These are phyloP conservation scores for Agraylea sexmaculata DNA, from an alignment of 1,140 invertebrate genomes.

Conservation along the genomic window DNA sequence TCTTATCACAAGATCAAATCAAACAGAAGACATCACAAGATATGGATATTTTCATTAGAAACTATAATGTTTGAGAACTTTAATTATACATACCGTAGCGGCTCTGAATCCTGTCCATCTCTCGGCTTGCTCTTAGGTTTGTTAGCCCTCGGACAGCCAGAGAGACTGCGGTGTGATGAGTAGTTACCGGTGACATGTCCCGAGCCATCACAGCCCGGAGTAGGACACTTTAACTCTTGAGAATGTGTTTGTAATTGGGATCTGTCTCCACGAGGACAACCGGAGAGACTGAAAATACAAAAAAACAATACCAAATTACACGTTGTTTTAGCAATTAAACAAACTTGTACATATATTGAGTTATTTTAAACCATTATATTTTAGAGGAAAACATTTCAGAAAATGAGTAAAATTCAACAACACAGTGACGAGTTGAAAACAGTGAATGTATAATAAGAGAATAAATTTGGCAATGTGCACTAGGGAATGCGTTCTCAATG, in stretches of 20 bases:
- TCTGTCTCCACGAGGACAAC: constrained; percentile 49
- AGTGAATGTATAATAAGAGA: no score
- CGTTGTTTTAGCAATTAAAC: constrained; percentile 5
- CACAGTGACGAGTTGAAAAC: no score
- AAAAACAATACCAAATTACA: neutral
- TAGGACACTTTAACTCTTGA: constrained; percentile 70
- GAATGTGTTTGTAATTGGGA: constrained; percentile 50
- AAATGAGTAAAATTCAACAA: neutral
- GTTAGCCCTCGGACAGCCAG: constrained; percentile 76
- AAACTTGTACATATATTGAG: no score
- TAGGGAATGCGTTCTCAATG: no score
- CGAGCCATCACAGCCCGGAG: constrained; percentile 76
- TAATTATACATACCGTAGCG: constrained; percentile 53
- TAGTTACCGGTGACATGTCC: constrained; percentile 83
- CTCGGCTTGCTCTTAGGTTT: constrained; percentile 86
- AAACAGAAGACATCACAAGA: no score
- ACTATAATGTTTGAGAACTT: no score
- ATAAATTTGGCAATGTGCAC: no score
- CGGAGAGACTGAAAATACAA: constrained; percentile 19
- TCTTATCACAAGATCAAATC: no score
- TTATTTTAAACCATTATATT: neutral
- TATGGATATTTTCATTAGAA: no score
- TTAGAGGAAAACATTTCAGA: neutral
- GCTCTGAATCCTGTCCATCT: constrained; percentile 83
- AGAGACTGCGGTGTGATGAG: constrained; percentile 73